phyloP scores from a whole-genome alignment of 2,113 vertebrate species.

The Corvus hawaiiensis region DNA sequence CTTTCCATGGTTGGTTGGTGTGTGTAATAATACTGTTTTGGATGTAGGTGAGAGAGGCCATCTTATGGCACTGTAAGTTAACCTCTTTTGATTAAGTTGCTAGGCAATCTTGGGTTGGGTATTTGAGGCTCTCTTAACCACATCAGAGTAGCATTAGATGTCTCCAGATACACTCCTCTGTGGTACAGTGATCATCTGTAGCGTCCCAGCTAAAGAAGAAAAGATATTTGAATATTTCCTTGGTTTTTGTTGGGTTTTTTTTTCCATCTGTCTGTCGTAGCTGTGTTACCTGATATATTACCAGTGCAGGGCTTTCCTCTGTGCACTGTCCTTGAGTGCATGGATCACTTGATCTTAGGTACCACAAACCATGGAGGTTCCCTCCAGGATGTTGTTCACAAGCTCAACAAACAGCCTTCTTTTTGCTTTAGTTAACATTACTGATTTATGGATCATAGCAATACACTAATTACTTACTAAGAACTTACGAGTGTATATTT shows the following conservation, averaged over 20 bases:
- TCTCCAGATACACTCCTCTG: not conserved
- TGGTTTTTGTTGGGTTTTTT: not conserved
- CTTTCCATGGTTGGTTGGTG: not conserved
- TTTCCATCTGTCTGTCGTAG: not conserved
- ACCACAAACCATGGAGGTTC: not conserved
- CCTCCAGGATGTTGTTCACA: not conserved
- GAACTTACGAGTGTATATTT: not conserved
- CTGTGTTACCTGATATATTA: not conserved
- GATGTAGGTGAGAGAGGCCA: not conserved
- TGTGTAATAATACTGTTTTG: not conserved
- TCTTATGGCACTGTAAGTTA: not conserved
- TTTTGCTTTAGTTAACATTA: not conserved
- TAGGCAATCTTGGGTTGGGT: not conserved
- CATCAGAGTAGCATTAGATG: not conserved
- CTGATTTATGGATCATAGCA: not conserved
- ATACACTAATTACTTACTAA: not conserved
- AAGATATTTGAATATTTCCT: not conserved
- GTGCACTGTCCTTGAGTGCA: not conserved
- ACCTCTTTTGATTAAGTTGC: not conserved
- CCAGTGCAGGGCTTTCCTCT: not conserved
- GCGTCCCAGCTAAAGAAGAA: not conserved
- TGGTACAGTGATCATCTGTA: not conserved
- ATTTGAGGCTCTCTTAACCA: not conserved
- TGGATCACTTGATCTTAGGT: not conserved
- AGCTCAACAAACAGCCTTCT: not conserved